Evolutionary conservation across 1,140 invertebrate species (phyloP), one percentile per base, ranked within the genome.

Genomic region (Cherax destructor): DNA sequence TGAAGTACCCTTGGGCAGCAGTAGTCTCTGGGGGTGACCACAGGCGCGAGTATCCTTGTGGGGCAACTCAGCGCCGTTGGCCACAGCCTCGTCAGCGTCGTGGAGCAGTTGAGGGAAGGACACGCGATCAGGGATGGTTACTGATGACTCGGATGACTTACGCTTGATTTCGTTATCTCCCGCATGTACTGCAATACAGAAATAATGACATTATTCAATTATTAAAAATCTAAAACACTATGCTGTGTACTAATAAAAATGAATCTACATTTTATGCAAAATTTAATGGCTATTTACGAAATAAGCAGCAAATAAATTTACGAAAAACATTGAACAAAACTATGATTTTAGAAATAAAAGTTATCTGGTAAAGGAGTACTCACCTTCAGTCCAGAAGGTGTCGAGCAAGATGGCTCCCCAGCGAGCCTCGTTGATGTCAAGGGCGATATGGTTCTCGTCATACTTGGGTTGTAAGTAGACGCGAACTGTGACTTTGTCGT

Each of bases 1-100:
- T 90, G 95, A 94, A 88, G 95, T 96, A 93, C 97, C 97, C 93
- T 95, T 96, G 47, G 97, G 97, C 91, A 97, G 93, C 91, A 97
- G 94, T 50, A 97, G 94, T 83, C 96, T 95, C 50, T 95, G 95
- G n/a, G 96, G 96, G 93, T 9, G 6, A 30, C 84, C 84, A 77
- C 84, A 86, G 30, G 65, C 47, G 3, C 84, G 13, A 6, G 47
- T 72, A 30, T 9, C 52, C 4, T 30, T 16, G n/a, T 74, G 11
- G 3, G 4, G 30, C 21, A 77, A 49, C 7, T 13, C 3, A 21
- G 0, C 11, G n/a, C 49, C n/a, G 30, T 41, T 56, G 0, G 49
- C n/a, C 18, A 86, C 50, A 21, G 84, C 84, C 49, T 52, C 72
- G 72, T 86, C 84, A 74, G 84, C 24, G 6, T 52, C 24, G 0